Percentiles rank a stretch among this genome's conserved stretches.
phyloP scores from a whole-genome alignment of 2,113 vertebrate genomes.

The Carassius auratus region DNA sequence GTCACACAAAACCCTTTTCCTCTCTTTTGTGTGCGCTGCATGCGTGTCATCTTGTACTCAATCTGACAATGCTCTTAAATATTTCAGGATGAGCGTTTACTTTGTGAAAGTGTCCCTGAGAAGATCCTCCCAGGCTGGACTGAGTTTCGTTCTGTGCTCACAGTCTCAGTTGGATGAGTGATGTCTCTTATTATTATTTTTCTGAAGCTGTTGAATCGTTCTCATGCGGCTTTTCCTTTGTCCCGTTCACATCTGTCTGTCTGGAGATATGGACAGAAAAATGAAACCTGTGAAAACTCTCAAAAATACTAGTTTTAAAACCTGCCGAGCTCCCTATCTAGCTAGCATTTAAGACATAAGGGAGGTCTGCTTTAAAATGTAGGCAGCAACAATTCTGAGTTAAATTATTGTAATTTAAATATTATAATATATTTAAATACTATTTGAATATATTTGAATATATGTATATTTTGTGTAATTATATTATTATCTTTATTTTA shows the following conservation, averaged over 20 bases:
- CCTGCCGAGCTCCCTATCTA: neutral
- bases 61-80: slow-evolving; percentile 8
- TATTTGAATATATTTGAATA: neutral
- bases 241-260: slow-evolving; percentile 30
- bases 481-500: neutral
- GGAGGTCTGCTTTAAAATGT: neutral
- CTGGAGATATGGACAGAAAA: slow-evolving; percentile 26
- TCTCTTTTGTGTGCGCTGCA: neutral
- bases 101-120: neutral
- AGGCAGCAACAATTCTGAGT: too few species aligned
- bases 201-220: neutral
- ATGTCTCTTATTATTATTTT: slow-evolving; percentile 17
- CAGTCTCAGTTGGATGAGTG: neutral
- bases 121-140: neutral
- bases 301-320: neutral
- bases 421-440: neutral
- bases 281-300: neutral
- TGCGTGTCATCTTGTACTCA: neutral
- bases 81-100: neutral
- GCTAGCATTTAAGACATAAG: neutral
- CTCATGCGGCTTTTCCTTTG: slow-evolving; percentile 28
- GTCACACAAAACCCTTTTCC: neutral
- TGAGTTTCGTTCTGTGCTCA: neutral
- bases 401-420: too few species aligned
- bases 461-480: neutral